These are phyloP conservation scores for Pygoscelis antarcticus DNA, from an alignment of 2,113 vertebrate species.

Conservation along the genomic window DNA sequence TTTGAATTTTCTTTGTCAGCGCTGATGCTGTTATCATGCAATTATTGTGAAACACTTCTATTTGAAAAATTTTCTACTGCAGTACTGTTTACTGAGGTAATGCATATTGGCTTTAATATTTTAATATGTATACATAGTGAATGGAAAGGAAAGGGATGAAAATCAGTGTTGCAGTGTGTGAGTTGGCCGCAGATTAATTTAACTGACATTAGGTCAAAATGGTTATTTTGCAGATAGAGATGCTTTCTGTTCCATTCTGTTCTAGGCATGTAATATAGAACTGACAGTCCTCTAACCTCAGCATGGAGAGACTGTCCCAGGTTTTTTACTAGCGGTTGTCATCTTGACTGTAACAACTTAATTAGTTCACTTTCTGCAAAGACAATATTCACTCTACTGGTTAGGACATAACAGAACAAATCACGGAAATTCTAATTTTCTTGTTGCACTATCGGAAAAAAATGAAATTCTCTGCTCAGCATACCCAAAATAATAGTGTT, in stretches of 20 bases:
- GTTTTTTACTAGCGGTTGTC: not conserved
- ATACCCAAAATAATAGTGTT: not conserved
- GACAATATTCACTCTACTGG: not conserved
- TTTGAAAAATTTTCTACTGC: not conserved
- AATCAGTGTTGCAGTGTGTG: not conserved
- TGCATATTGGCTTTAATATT: not conserved
- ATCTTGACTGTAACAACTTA: not conserved
- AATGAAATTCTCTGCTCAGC: not conserved
- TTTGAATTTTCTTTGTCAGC: conserved; percentile 31
- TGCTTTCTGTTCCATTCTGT: not conserved
- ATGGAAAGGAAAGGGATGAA: not conserved
- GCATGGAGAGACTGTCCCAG: not conserved
- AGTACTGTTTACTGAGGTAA: conserved; percentile 1
- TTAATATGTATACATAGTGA: conserved; percentile 8
- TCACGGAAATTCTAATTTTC: not conserved
- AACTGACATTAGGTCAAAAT: not conserved
- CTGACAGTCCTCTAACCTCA: not conserved
- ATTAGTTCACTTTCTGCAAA: not conserved
- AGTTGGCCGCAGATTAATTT: not conserved
- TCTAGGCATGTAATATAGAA: not conserved
- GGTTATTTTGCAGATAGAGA: not conserved
- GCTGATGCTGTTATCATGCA: not conserved
- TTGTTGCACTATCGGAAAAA: not conserved
- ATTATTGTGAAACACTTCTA: not conserved
- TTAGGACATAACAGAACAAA: not conserved